Evolutionary conservation across 37 sponge, comb jelly and placozoan species (phyloP), one percentile per base, ranked within the genome.

Genomic region (Geodia barretti): DNA sequence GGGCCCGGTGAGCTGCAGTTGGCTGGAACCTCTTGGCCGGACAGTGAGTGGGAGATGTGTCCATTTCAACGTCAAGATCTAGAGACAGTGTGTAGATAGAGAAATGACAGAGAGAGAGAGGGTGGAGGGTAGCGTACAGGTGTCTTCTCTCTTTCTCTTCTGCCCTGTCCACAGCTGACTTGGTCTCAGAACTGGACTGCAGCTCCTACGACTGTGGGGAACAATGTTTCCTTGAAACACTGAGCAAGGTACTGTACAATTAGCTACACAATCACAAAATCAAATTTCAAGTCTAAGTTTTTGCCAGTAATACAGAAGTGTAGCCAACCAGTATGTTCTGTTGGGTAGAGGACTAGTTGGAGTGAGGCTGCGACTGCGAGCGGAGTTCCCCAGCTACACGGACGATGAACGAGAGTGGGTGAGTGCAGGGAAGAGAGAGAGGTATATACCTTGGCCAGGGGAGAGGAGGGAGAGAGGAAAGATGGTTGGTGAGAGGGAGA

Each of bases 161-260:
- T 40, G 9, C 24, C 82, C 82, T 36, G 72, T 60, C 30, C 74
- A 63, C 2, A 82, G 64, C 1, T 71, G 62, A 47, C 82, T 82
- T 2, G 82, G 82, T 41, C 82, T 72, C 65, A 82, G 73, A 21
- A 82, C 82, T 17, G 82, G 82, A 64, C 82, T 82, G 40, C 73
- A 82, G 42, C 82, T 82, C 4, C 82, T 60, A 7, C 82, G 72
- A 73, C 82, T 82, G 42, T 2, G 29, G 7, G 36, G n/a, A n/a
- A n/a, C n/a, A n/a, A n/a, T n/a, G n/a, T n/a, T n/a, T n/a, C n/a
- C n/a, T n/a, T n/a, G n/a, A n/a, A n/a, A n/a, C n/a, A n/a, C n/a
- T n/a, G n/a, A n/a, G n/a, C n/a, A n/a, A n/a, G n/a, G n/a, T n/a
- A n/a, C n/a, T n/a, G n/a, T n/a, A n/a, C n/a, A n/a, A n/a, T n/a